Percentiles rank a stretch among this genome's conserved stretches.
Conservation (phyloP, 35 echinoderm and acorn worm species). For the Strongylocentrotus purpuratus region DNA sequence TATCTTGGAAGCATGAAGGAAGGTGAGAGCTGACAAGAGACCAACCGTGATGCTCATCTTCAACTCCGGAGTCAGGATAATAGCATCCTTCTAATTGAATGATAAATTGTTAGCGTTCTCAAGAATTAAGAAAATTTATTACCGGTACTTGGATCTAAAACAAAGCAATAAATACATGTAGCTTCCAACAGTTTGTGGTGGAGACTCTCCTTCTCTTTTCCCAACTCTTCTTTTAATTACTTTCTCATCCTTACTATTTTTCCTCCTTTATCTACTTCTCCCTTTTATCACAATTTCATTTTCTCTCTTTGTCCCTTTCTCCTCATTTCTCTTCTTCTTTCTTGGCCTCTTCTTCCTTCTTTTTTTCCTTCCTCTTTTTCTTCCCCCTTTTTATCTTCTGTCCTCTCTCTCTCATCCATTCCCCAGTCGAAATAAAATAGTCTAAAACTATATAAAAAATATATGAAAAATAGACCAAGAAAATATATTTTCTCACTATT, state of each 20-base stretch:
- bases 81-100: neutral
- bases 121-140: too few relatives aligned
- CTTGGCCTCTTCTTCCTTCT: neutral
- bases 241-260: too few relatives aligned
- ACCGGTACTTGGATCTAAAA: too few relatives aligned
- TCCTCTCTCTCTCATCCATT: neutral
- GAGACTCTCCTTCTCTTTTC: neutral
- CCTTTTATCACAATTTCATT: too few relatives aligned
- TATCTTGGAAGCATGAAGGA: slow-evolving; percentile 39
- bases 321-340: neutral
- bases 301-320: neutral
- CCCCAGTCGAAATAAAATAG: too few relatives aligned
- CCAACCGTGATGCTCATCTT: neutral
- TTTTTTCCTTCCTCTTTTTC: neutral
- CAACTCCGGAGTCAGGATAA: neutral
- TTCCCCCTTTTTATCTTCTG: neutral
- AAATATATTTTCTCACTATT: too few relatives aligned
- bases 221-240: too few relatives aligned
- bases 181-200: neutral
- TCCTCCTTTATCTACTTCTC: too few relatives aligned
- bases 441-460: too few relatives aligned
- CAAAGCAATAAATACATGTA: neutral
- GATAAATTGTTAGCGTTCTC: too few relatives aligned
- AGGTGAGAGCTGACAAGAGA: neutral
- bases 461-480: too few relatives aligned